Evolutionary conservation across 2,888 invertebrate species (phyloP), one percentile per base, ranked within the genome.

Genomic region (Drosophila setosimentum): DNA sequence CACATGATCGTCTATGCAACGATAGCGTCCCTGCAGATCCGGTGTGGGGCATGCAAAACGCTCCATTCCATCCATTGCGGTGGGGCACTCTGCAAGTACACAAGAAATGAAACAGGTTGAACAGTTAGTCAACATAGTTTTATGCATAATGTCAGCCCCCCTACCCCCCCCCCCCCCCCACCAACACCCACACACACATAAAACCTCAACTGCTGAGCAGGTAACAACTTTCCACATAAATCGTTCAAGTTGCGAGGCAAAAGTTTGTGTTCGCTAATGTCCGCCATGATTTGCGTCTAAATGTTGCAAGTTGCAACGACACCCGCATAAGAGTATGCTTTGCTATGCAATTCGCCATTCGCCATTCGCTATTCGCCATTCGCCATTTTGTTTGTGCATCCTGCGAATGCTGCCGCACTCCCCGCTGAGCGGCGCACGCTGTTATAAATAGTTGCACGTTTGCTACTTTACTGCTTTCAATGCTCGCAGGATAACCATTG

Each of bases 1-100:
- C 85, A 97, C 97, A 94, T 98, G 98, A 94, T 98, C 98, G 94
- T 98, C 98, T 94, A 98, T 98, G 94, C 98, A 98, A 90, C 97
- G 96, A 94, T 98, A 98, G 91, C 98, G 95, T 76, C 98, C 98
- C 94, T 97, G 97, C 83, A 96, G 94, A 94, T 98, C 98, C 29
- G 98, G 97, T 78, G 97, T 97, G 55, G 98, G 98, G 93, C 98
- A 98, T 71, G 98, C 98, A 92, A 98, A 98, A 92, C 98, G 95
- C 93, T 98, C 98, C 97, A 98, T 98, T 82, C 98, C 98, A 93
- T 98, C 98, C 85, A 96, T 96, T 67, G 98, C 97, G 74, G 97
- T 96, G 85, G 97, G 97, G 94, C 98, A 98, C 94, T 98, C 98
- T 98, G 95, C 7, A 95, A 95, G 95, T 76, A 69, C 58, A 49